phyloP scores from a whole-genome alignment of 2,888 invertebrate genomes.

The Sympetrum striolatum region DNA sequence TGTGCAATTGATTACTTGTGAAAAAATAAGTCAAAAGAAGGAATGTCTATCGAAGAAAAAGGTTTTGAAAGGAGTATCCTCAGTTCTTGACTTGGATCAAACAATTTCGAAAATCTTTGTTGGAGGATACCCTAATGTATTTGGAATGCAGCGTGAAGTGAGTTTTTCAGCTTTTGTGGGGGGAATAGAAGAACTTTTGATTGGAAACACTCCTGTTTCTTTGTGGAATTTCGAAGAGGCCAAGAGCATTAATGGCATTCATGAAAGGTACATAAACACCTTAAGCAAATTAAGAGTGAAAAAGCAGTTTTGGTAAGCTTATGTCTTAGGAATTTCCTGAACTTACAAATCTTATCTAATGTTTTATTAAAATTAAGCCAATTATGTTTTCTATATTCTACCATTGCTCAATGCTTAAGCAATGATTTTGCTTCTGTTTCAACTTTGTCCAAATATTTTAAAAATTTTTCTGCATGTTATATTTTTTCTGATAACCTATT shows the following conservation, averaged over 20 bases:
- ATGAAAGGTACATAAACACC: constrained; percentile 66
- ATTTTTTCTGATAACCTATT: no score
- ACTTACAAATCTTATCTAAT: no score
- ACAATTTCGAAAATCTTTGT: constrained; percentile 88
- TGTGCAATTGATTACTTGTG: constrained; percentile 80
- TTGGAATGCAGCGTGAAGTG: constrained; percentile 72
- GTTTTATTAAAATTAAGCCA: no score
- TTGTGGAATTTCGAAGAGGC: constrained; percentile 92
- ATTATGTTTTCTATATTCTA: no score
- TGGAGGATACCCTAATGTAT: constrained; percentile 82
- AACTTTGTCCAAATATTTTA: no score
- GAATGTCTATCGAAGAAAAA: constrained; percentile 62
- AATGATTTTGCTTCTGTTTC: no score
- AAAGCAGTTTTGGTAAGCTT: no score
- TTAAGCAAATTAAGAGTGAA: no score
- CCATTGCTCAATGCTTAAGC: no score
- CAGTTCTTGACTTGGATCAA: constrained; percentile 88
- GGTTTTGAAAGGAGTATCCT: constrained; percentile 72
- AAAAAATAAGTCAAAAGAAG: constrained; percentile 71
- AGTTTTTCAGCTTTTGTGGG: constrained; percentile 82
- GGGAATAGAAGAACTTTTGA: constrained; percentile 86
- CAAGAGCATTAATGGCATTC: constrained; percentile 72
- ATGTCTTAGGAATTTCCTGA: no score
- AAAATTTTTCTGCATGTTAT: no score
- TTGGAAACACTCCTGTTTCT: constrained; percentile 89